Base-by-base conservation (phyloP, 2,797 vertebrate genomes). In the Clarias platycephalus region DNA sequence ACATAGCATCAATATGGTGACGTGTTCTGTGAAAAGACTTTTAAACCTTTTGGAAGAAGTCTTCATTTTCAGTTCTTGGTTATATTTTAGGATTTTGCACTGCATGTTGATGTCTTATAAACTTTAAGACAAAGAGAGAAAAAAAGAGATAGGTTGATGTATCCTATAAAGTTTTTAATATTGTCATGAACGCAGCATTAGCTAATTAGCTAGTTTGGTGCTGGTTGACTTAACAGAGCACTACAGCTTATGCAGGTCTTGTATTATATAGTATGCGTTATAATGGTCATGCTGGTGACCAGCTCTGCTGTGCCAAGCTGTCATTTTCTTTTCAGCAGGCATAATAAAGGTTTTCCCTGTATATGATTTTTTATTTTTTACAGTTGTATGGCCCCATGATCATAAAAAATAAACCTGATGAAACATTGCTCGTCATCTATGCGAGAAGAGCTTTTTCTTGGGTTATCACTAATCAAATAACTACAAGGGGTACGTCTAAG, bases 351-450 rank as follows among this genome's bases (percentile, higher is more conserved):
- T 37, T 66, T 80, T 15, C 18, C n/a, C 12, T 1, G 2, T 31
- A 53, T 67, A 55, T 55, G 40, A 44, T 44, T 9, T 22, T 77
- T 8, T 22, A 40, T 78, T 77, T 3, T 55, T 18, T 74, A 26
- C 3, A 37, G 13, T 26, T 66, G 40, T 67, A 44, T 31, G n/a
- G 18, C n/a, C 64, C n/a, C 62, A 20, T 34, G 20, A 53, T 40
- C 44, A 37, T 34, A 78, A 77, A 37, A 62, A 49, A 20, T 53
- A 12, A 70, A 66, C 8, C 53, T 13, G 5, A 53, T 60, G 2
- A 70, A 70, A 62, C 70, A 49, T 26, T 64, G 75, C 64, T 80
- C 79, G 62, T 86, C 86, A 89, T 87, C 88, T 87, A 87, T 85
- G 81, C 83, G 84, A 87, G 77, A 84, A 55, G 40, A 82, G 49